These are phyloP conservation scores for Bryconaethiops microstoma DNA, from an alignment of 2,797 vertebrate species.

Conservation along the genomic window DNA sequence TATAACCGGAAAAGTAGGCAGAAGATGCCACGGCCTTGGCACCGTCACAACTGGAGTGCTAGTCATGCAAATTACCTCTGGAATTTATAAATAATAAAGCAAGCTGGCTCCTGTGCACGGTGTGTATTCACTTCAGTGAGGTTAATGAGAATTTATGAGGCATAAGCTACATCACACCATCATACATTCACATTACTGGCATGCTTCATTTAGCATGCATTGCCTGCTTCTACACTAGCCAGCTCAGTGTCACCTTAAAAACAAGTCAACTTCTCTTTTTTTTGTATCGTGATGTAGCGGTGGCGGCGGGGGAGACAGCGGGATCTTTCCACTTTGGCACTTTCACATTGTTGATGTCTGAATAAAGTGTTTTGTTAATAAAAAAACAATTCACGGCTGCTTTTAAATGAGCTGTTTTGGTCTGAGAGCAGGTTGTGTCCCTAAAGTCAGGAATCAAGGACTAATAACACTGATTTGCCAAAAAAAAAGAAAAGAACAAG, in stretches of 20 bases:
- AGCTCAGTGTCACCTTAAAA: conserved; percentile 4
- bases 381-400: neutral
- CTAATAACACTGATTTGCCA: neutral
- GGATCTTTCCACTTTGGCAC: neutral
- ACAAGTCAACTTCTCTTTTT: conserved; percentile 1
- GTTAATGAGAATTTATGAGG: conserved; percentile 35
- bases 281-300: neutral
- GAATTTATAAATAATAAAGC: conserved; percentile 31
- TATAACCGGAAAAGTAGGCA: neutral
- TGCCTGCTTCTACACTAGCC: neutral
- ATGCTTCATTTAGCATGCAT: conserved; percentile 12
- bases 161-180: conserved; percentile 13
- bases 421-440: neutral
- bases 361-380: neutral
- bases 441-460: neutral
- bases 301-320: neutral
- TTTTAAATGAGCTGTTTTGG: neutral
- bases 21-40: neutral
- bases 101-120: conserved; percentile 16
- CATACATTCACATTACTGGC: conserved; percentile 27
- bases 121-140: conserved; percentile 19
- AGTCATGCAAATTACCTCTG: conserved; percentile 8
- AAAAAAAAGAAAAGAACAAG: too few relatives aligned
- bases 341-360: conserved; percentile 1
- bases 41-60: neutral